Percentiles rank a stretch among this genome's conserved stretches.
Conservation (phyloP, 64 coral and sea anemone species). For the Catalaphyllia jardinei region DNA sequence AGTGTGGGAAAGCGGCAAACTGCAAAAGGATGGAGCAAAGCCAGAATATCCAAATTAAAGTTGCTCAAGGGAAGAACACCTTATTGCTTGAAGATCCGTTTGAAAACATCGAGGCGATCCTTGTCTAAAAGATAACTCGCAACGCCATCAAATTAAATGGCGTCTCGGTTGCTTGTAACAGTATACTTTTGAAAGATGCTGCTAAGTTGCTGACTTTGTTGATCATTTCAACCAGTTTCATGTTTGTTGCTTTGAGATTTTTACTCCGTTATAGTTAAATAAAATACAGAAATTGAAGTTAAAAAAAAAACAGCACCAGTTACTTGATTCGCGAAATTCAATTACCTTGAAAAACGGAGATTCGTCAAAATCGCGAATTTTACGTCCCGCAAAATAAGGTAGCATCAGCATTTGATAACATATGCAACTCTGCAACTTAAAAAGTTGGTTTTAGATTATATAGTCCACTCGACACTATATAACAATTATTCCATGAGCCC, state of each 20-base stretch:
- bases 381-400: too few relatives aligned
- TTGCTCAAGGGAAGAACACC: slow-evolving; percentile 39
- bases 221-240: slow-evolving; percentile 21
- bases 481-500: too few relatives aligned
- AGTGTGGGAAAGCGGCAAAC: slow-evolving; percentile 36
- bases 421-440: too few relatives aligned
- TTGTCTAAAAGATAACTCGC: slow-evolving; percentile 44
- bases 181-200: slow-evolving; percentile 46
- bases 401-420: too few relatives aligned
- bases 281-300: slow-evolving; percentile 41
- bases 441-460: too few relatives aligned
- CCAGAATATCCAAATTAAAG: slow-evolving; percentile 10
- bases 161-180: slow-evolving; percentile 38
- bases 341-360: too few relatives aligned
- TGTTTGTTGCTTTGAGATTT: slow-evolving; percentile 8
- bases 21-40: slow-evolving; percentile 60
- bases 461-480: too few relatives aligned
- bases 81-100: slow-evolving; percentile 49
- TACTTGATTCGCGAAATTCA: slow-evolving; percentile 6
- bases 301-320: slow-evolving; percentile 44
- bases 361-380: too few relatives aligned
- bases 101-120: slow-evolving; percentile 56
- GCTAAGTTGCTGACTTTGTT: slow-evolving; percentile 9
- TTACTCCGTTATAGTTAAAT: slow-evolving; percentile 24
- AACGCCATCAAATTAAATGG: slow-evolving; percentile 33